Conservation (phyloP, 2,888 invertebrate genomes). For the Thyatira batis region DNA sequence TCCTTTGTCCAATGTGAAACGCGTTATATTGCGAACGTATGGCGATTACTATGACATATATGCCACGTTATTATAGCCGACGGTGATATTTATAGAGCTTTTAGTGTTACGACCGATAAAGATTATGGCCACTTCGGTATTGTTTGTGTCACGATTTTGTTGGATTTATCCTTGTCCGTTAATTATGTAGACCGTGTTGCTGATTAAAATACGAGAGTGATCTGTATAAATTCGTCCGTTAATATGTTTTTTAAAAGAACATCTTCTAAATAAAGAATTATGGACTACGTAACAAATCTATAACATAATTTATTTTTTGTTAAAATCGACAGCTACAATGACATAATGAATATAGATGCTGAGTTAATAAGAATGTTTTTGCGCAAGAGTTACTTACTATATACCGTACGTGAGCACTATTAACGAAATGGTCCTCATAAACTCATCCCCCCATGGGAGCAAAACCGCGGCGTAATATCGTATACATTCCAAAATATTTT, state of each 20-base stretch:
- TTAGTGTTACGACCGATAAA: background rate
- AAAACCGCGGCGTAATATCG: too few relatives aligned
- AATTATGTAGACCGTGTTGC: background rate
- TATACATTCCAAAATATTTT: background rate
- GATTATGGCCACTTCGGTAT: background rate
- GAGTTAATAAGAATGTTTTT: too few relatives aligned
- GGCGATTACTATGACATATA: background rate
- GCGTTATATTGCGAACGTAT: background rate
- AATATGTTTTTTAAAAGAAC: background rate
- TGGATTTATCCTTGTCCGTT: background rate
- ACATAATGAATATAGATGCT: too few relatives aligned
- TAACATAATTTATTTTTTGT: too few relatives aligned
- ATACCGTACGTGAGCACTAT: too few relatives aligned
- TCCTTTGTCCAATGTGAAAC: slow-evolving; percentile 2
- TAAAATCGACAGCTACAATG: too few relatives aligned
- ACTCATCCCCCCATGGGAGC: too few relatives aligned
- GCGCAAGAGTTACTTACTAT: too few relatives aligned
- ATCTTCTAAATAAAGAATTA: too few relatives aligned
- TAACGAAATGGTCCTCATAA: too few relatives aligned
- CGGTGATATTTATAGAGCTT: background rate
- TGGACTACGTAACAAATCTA: too few relatives aligned
- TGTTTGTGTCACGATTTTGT: background rate
- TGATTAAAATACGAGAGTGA: background rate
- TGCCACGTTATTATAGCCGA: background rate
- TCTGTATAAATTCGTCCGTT: too few relatives aligned